phyloP scores from a whole-genome alignment of 35 echinoderm and acorn worm species.

The Lytechinus variegatus region DNA sequence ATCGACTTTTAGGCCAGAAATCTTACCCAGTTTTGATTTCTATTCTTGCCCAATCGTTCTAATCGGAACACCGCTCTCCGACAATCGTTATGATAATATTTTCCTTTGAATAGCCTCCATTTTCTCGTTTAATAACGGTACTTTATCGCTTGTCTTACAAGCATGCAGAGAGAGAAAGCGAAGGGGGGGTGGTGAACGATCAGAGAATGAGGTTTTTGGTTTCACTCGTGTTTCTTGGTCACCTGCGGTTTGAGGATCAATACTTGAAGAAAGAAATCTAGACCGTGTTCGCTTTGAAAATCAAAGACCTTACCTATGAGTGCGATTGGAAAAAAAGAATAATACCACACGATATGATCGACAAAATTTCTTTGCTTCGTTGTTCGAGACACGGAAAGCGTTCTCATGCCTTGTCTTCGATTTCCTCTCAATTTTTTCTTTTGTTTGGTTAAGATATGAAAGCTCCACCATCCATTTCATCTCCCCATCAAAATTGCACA shows the following conservation, averaged over 20 bases:
- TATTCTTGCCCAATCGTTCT: constrained; percentile 1
- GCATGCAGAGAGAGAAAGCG: not conserved
- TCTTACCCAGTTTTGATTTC: constrained; percentile 40
- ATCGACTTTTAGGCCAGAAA: constrained; percentile 27
- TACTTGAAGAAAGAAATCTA: constrained; percentile 3
- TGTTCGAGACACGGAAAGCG: not conserved
- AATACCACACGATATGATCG: not conserved
- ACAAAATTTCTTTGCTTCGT: not conserved
- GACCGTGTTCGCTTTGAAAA: not conserved
- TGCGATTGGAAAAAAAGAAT: not conserved
- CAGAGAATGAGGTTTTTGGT: constrained; percentile 3
- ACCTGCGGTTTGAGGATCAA: constrained; percentile 35
- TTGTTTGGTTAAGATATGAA: not conserved
- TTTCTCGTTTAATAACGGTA: constrained; percentile 36
- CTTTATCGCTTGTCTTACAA: not conserved
- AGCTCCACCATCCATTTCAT: not conserved
- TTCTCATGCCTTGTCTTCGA: not conserved
- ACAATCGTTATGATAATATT: constrained; percentile 36
- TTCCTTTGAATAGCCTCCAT: constrained; percentile 24
- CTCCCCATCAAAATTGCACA: not conserved
- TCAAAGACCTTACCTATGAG: not conserved
- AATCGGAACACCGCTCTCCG: constrained; percentile 13
- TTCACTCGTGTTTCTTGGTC: not conserved
- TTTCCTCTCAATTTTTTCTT: not conserved
- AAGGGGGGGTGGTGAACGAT: not conserved